phyloP scores from a whole-genome alignment of 2,888 invertebrate genomes.

The Drosophila peninsularis region DNA sequence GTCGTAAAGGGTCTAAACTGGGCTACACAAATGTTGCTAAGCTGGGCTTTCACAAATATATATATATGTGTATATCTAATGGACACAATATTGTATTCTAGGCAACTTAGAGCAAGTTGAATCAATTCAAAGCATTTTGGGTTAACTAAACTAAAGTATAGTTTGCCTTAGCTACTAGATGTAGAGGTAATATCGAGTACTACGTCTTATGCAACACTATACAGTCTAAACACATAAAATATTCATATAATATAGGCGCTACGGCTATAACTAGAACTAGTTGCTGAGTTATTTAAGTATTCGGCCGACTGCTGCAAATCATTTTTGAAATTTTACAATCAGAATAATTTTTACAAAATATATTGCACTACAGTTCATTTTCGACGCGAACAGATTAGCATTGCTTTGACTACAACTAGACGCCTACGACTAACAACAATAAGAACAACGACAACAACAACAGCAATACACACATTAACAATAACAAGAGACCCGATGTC shows the following conservation, averaged over 20 bases:
- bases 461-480: constrained; percentile 46
- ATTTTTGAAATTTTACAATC: constrained; percentile 9
- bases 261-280: constrained; percentile 18
- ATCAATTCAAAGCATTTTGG: constrained; percentile 7
- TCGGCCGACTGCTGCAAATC: constrained; percentile 22
- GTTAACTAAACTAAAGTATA: constrained; percentile 2
- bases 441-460: constrained; percentile 33
- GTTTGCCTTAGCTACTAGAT: constrained; percentile 4
- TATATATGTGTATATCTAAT: background rate
- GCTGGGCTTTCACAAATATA: constrained; percentile 4
- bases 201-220: constrained; percentile 22
- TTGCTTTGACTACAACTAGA: constrained; percentile 46
- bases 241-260: constrained; percentile 11
- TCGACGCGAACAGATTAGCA: constrained; percentile 22
- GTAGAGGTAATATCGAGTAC: constrained; percentile 29
- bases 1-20: constrained; percentile 13
- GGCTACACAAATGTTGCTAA: constrained; percentile 11
- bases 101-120: background rate
- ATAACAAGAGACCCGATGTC: constrained; percentile 44
- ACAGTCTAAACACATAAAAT: constrained; percentile 23
- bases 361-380: constrained; percentile 64
- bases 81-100: constrained; percentile 5
- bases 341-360: constrained; percentile 27
- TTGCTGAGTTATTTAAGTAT: constrained; percentile 38
- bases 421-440: constrained; percentile 38